phyloP scores from a whole-genome alignment of 2,888 invertebrate genomes.

The Steinernema hermaphroditum region DNA sequence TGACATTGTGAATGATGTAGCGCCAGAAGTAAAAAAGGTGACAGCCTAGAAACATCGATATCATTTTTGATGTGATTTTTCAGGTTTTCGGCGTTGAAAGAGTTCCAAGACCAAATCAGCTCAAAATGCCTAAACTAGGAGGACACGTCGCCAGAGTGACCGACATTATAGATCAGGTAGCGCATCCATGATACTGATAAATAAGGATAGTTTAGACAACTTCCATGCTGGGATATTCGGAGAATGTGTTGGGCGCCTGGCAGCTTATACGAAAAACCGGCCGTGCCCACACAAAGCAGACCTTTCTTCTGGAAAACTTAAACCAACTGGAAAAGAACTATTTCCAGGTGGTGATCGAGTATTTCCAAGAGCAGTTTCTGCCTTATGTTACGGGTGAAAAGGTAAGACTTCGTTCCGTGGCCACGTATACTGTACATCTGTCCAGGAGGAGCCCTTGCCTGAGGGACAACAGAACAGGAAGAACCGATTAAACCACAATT shows the following conservation, averaged over 20 bases:
- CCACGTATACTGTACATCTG: background rate
- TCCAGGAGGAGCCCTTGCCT: slow-evolving; percentile 45
- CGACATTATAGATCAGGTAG: slow-evolving; percentile 63
- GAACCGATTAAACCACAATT: slow-evolving; percentile 60
- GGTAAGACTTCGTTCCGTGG: slow-evolving; percentile 37
- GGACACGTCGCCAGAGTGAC: slow-evolving; percentile 62
- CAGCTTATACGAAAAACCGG: slow-evolving; percentile 64
- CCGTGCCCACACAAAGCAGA: slow-evolving; percentile 54
- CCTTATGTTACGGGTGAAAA: slow-evolving; percentile 63
- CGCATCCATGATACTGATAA: background rate
- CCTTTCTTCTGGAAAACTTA: slow-evolving; percentile 62
- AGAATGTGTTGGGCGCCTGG: slow-evolving; percentile 65
- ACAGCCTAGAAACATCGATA: too few species aligned
- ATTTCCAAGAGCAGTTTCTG: slow-evolving; percentile 57
- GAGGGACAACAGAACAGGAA: slow-evolving; percentile 52
- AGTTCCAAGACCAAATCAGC: slow-evolving; percentile 60
- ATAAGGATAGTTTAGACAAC: slow-evolving; percentile 63
- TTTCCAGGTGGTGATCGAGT: slow-evolving; percentile 59
- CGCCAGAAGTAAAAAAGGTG: slow-evolving; percentile 61
- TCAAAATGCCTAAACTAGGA: slow-evolving; percentile 65
- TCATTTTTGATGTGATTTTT: background rate
- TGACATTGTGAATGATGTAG: slow-evolving; percentile 62
- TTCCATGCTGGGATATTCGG: slow-evolving; percentile 63
- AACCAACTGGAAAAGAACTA: slow-evolving; percentile 64
- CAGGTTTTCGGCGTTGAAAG: slow-evolving; percentile 65